Base-by-base conservation (phyloP, 2,797 vertebrate genomes). In the Girardinus metallicus region DNA sequence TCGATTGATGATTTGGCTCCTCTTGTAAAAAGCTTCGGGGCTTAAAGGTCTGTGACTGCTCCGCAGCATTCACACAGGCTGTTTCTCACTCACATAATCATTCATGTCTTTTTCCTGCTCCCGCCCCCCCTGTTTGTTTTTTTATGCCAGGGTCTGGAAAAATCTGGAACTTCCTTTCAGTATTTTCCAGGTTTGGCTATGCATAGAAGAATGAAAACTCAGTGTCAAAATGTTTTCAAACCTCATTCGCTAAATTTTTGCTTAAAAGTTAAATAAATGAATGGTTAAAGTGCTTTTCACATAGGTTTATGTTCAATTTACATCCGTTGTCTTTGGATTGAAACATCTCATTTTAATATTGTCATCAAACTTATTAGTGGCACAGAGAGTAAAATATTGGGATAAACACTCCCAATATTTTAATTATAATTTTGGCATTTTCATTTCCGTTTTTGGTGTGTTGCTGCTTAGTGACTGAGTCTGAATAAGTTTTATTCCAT, bases 21-120 rank as follows among this genome's bases (percentile, higher is more conserved):
- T 85, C 51, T 78, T 80, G 71, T 87, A 87, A 84, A 80, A 85
- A 81, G 86, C 92, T 92, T 71, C 86, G 87, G 87, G 87, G 88
- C 72, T 68, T 72, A 76, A 26, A 83, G 85, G 81, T 84, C 89
- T 90, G 86, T 84, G 70, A 72, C 71, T 68, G 41, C 62, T 49
- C 78, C 9, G 46, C 75, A 81, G 80, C 66, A 74, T 49, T 29
- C 77, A 77, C 75, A 83, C 83, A 81, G 49, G 46, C 80, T 7
- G 74, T 36, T 11, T 71, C 60, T 75, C 74, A 41, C 12, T 57
- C 41, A 70, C 44, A 47, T 51, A 79, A 10, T 60, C 68, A 77
- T 82, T 78, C 53, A 26, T 39, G 1, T n/a, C 34, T 73, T 16
- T 2, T 13, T 55, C 36, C 39, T 46, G 72, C 12, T 46, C 15